Evolutionary conservation across 2,797 vertebrate genomes (phyloP), one percentile per base, ranked within the genome.

Genomic region (Lacerta viridis): DNA sequence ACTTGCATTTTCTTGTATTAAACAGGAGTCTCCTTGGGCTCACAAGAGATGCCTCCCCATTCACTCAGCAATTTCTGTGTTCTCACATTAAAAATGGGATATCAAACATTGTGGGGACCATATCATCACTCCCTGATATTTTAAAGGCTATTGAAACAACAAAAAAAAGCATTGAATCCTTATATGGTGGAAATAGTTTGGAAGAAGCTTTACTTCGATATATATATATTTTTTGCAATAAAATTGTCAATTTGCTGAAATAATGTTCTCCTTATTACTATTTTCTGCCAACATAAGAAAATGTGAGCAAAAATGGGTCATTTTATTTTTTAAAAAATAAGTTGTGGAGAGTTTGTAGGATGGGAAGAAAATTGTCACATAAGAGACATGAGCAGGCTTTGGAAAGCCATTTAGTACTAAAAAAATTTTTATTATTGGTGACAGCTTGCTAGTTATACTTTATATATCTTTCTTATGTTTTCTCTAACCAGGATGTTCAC

Each of bases 241-340:
- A 90, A 91, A 92, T 59, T 90, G 91, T 93, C 93, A 90, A 88
- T 92, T 94, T 93, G 72, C 85, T 91, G 87, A 78, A 91, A 77
- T 17, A 3, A 55, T 90, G 89, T 79, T 88, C 75, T 88, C 88
- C 91, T 89, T 83, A 78, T 83, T 91, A 39, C 55, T 68, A 78
- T 93, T 93, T 95, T 90, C 83, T 64, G 79, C 68, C 85, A 89
- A 46, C 82, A 50, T 84, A 90, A 94, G 91, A 18, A 0, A 0
- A 80, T 93, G 55, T 72, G 88, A 86, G 81, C 75, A 88, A 92
- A 91, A 93, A 55, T 55, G 50, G 50, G 50, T 55, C 50, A 55
- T 55, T 55, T 9, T 33, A 20, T 55, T 33, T 75, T 75, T 41
- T 13, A 3, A 50, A 55, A 55, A 76, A 59, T 59, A 33, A 61